phyloP scores from a whole-genome alignment of 2,797 vertebrate genomes.

The Lycodopsis pacificus region DNA sequence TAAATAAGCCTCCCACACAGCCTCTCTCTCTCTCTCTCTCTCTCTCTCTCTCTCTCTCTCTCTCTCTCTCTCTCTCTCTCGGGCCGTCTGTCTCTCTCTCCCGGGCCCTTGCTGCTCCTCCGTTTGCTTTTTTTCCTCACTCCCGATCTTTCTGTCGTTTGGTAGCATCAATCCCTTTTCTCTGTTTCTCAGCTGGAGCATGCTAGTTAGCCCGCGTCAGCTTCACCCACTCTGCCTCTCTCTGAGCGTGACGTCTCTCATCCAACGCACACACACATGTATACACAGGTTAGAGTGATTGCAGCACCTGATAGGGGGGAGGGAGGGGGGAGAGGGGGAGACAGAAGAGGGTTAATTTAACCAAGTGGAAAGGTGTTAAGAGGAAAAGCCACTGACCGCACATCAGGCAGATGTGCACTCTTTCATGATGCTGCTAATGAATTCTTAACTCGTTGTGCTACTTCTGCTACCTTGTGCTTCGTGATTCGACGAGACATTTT shows the following conservation, averaged over 20 bases:
- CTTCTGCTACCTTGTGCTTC: constrained; percentile 82
- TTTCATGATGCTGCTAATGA: constrained; percentile 90
- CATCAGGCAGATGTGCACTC: constrained; percentile 86
- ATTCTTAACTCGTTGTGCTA: constrained; percentile 91
- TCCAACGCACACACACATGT: background rate
- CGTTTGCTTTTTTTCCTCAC: background rate
- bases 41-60: constrained; percentile 61
- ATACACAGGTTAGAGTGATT: constrained; percentile 16
- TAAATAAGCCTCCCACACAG: constrained; percentile 82
- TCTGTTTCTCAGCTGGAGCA: constrained; percentile 20
- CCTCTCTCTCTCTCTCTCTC: constrained; percentile 61
- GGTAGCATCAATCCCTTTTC: constrained; percentile 25
- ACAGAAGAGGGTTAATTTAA: constrained; percentile 14
- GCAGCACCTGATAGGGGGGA: constrained; percentile 6
- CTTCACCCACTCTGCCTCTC: constrained; percentile 8
- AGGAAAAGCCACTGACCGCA: constrained; percentile 83
- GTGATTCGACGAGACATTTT: constrained; percentile 91
- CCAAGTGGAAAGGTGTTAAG: constrained; percentile 49
- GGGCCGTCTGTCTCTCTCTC: constrained; percentile 72
- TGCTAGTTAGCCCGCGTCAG: constrained; percentile 5
- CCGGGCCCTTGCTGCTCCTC: constrained; percentile 39
- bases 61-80: constrained; percentile 28
- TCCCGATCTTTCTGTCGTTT: constrained; percentile 37
- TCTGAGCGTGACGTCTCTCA: background rate
- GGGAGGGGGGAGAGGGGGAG: background rate